These are phyloP conservation scores for Fistularia tabacaria DNA, from an alignment of 2,797 vertebrate species.

Conservation along the genomic window DNA sequence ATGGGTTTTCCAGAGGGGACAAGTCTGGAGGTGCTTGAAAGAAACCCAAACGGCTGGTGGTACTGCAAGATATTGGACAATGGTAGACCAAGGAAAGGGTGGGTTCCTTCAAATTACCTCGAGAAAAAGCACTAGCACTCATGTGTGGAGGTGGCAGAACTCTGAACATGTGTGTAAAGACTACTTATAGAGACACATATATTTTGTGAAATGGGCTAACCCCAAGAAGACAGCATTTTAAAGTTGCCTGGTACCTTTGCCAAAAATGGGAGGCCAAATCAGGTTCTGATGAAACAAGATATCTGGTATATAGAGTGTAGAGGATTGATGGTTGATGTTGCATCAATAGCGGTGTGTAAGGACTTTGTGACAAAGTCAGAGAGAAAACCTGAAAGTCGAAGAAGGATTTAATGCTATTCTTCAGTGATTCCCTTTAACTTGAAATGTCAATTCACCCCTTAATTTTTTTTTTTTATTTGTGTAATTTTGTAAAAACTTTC, in stretches of 20 bases:
- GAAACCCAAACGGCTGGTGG: conserved; percentile 99
- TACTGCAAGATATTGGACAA: conserved; percentile 98
- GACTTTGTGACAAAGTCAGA: conserved; percentile 40
- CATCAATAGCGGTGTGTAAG: conserved; percentile 27
- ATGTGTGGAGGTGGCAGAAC: conserved; percentile 46
- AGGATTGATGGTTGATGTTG: conserved; percentile 8
- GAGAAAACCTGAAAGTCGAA: conserved; percentile 38
- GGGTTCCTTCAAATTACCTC: conserved; percentile 99
- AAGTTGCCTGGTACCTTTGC: conserved; percentile 52
- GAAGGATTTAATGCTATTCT: conserved; percentile 36
- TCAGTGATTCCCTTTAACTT: conserved; percentile 56
- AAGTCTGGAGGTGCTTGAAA: conserved; percentile 95
- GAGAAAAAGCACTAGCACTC: conserved; percentile 91
- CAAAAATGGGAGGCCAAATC: conserved; percentile 42
- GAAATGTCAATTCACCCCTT: conserved; percentile 50
- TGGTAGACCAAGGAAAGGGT: conserved; percentile 92
- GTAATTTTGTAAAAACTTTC: conserved; percentile 39
- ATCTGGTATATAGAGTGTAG: conserved; percentile 39
- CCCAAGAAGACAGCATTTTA: conserved; percentile 24
- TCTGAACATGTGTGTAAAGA: conserved; percentile 56
- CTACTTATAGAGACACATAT: conserved; percentile 55
- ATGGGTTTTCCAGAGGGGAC: conserved; percentile 98
- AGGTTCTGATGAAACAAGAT: conserved; percentile 32
- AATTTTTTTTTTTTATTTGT: conserved; percentile 44
- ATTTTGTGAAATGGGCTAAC: conserved; percentile 53